Conservation (phyloP, 2,888 invertebrate species). For the Aleiodes leptofemur region DNA sequence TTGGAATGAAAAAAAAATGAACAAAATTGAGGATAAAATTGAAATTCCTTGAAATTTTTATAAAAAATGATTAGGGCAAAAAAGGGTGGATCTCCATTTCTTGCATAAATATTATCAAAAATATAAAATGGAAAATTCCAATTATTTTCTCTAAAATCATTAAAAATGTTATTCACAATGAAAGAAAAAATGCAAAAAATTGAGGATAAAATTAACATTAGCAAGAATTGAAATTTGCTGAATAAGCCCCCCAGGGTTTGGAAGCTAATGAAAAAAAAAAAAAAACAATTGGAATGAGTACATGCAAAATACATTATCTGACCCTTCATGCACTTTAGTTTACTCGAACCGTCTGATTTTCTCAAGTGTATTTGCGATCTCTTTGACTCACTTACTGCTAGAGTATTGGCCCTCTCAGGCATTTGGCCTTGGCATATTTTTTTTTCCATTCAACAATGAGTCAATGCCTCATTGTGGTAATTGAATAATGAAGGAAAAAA, state of each 20-base stretch:
- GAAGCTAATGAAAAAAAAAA: no score
- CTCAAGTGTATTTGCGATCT: slow-evolving; percentile 30
- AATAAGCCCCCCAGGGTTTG: no score
- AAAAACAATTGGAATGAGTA: slow-evolving; percentile 38
- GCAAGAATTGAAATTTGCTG: neutral
- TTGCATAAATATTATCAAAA: no score
- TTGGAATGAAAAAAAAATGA: neutral
- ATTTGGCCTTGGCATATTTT: slow-evolving; percentile 25
- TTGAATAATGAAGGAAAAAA: neutral
- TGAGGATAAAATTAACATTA: neutral
- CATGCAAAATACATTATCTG: slow-evolving; percentile 63
- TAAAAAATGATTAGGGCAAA: no score
- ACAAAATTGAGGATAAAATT: neutral
- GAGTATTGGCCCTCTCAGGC: slow-evolving; percentile 53
- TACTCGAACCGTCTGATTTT: slow-evolving; percentile 32
- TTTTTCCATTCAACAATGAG: neutral
- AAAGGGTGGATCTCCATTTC: no score
- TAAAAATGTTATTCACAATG: neutral
- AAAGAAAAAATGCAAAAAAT: neutral
- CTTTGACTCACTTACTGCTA: slow-evolving; percentile 51
- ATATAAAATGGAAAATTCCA: no score
- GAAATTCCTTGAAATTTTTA: no score
- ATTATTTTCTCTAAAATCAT: neutral
- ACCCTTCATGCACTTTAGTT: slow-evolving; percentile 44
- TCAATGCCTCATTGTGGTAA: neutral